phyloP scores from a whole-genome alignment of 2,113 vertebrate species.

The Zeus faber region DNA sequence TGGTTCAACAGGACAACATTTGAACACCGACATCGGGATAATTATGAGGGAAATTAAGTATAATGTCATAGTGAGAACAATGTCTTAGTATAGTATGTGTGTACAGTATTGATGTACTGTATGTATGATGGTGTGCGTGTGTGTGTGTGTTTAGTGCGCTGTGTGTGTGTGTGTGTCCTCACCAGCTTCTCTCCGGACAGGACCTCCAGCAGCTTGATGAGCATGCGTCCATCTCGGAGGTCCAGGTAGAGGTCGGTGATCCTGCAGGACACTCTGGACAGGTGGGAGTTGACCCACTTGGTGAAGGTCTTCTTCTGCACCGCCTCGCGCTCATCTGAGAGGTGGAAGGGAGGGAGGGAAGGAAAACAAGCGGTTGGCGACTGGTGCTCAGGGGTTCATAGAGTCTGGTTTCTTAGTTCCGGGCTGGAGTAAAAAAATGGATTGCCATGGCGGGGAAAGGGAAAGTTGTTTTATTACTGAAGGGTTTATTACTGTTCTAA shows the following conservation, averaged over 20 bases:
- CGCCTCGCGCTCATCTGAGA: slow-evolving; percentile 94
- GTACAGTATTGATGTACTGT: background rate
- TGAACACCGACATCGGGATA: too few relatives aligned
- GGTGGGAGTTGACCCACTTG: slow-evolving; percentile 96
- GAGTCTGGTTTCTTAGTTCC: too few relatives aligned
- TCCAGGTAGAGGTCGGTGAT: slow-evolving; percentile 94
- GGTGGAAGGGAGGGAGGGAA: too few relatives aligned
- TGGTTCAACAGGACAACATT: too few relatives aligned
- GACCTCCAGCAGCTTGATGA: slow-evolving; percentile 94
- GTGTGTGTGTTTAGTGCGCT: slow-evolving; percentile 2
- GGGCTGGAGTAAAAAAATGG: too few relatives aligned
- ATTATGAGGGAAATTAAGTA: background rate
- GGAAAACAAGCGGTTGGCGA: too few relatives aligned
- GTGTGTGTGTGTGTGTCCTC: background rate
- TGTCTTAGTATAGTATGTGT: background rate
- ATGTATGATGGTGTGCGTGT: slow-evolving; percentile 1
- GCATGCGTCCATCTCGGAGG: slow-evolving; percentile 92
- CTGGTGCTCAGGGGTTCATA: too few relatives aligned
- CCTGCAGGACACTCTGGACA: slow-evolving; percentile 89
- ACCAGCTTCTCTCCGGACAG: slow-evolving; percentile 92
- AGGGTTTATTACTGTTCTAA: too few relatives aligned
- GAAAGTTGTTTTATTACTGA: too few relatives aligned
- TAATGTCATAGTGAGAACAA: background rate
- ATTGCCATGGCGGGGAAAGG: too few relatives aligned
- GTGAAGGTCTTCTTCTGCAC: slow-evolving; percentile 98